Evolutionary conservation across 2,888 invertebrate species (phyloP).

Genomic region (Acanthopleura granulata): DNA sequence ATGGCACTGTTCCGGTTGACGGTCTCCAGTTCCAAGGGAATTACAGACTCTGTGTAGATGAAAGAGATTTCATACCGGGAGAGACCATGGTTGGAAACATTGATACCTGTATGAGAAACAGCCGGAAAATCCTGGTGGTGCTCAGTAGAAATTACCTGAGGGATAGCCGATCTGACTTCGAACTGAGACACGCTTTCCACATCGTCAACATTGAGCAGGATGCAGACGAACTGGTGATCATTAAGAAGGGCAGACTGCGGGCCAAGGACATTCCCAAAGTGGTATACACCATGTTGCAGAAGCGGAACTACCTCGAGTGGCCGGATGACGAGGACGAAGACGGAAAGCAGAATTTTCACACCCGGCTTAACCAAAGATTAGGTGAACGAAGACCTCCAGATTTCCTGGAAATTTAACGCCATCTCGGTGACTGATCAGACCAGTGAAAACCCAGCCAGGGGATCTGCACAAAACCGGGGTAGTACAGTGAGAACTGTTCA

Average conservation of each 20-base stretch:
- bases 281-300: slow-evolving; percentile 33
- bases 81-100: slow-evolving; percentile 30
- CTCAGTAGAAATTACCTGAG: slow-evolving; percentile 37
- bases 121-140: slow-evolving; percentile 39
- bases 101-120: slow-evolving; percentile 33
- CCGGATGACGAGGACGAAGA: slow-evolving; percentile 33
- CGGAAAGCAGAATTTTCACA: slow-evolving; percentile 33
- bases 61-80: slow-evolving; percentile 33
- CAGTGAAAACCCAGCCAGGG: too few relatives aligned
- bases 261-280: slow-evolving; percentile 33
- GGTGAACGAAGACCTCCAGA: neutral
- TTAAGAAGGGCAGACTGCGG: slow-evolving; percentile 34
- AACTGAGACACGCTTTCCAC: slow-evolving; percentile 32
- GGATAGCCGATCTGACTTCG: slow-evolving; percentile 33
- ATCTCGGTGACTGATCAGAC: too few relatives aligned
- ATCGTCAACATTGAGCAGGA: slow-evolving; percentile 23
- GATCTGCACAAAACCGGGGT: too few relatives aligned
- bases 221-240: slow-evolving; percentile 35
- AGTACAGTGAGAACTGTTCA: too few relatives aligned
- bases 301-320: slow-evolving; percentile 38
- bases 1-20: slow-evolving; percentile 27
- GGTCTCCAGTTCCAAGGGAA: slow-evolving; percentile 36
- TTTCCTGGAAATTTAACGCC: neutral
- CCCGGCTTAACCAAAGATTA: slow-evolving; percentile 24
- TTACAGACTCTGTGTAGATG: slow-evolving; percentile 39